phyloP scores from a whole-genome alignment of 2,113 vertebrate species.

The Noctilio leporinus region DNA sequence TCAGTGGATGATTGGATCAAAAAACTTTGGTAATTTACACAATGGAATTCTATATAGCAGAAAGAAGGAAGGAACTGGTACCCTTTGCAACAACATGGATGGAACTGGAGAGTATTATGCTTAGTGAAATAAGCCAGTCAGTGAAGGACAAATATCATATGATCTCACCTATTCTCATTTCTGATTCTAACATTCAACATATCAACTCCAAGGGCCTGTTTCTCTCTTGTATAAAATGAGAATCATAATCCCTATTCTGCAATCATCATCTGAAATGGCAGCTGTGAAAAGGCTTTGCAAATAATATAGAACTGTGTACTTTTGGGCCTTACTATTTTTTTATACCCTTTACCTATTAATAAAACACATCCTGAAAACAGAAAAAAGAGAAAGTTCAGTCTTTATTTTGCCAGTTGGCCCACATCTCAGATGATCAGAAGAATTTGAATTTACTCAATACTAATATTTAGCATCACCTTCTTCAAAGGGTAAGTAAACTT shows the following conservation, averaged over 20 bases:
- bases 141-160: no score
- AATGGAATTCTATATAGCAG: no score
- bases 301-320: not conserved
- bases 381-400: not conserved
- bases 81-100: no score
- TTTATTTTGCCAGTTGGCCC: not conserved
- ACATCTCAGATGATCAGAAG: slow-evolving; percentile 11
- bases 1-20: no score
- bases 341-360: not conserved
- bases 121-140: no score
- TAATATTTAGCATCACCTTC: slow-evolving; percentile 52
- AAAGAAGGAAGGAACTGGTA: no score
- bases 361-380: not conserved
- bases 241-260: not conserved
- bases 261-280: not conserved
- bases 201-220: not conserved
- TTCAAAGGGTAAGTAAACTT: slow-evolving; percentile 62
- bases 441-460: slow-evolving; percentile 20
- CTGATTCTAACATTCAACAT: not conserved
- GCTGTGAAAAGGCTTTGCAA: not conserved
- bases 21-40: no score
- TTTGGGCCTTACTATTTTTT: not conserved
- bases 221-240: not conserved
- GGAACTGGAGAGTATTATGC: no score
- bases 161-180: not conserved